Evolutionary conservation across 2,797 vertebrate species (phyloP).

Genomic region (Trichosurus vulpecula): DNA sequence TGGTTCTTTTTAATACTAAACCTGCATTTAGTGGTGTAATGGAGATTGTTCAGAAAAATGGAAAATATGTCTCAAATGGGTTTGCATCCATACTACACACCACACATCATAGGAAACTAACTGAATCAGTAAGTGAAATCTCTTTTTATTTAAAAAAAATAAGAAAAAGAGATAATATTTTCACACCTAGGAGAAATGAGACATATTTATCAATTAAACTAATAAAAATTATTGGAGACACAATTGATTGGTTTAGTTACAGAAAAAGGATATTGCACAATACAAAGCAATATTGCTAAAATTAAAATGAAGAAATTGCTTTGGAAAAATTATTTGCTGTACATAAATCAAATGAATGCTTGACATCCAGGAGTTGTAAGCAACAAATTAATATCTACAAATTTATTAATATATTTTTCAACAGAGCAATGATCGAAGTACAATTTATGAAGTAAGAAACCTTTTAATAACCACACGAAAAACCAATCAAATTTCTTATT

Average conservation of each 20-base stretch:
- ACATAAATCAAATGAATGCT: background rate
- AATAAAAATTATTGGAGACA: background rate
- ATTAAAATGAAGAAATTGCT: background rate
- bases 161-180: background rate
- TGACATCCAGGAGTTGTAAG: background rate
- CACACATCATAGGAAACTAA: background rate
- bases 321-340: background rate
- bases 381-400: no score
- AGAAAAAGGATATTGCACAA: background rate
- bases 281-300: background rate
- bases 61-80: background rate
- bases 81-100: background rate
- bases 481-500: background rate
- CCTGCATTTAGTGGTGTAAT: background rate
- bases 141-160: background rate
- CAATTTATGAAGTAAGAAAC: background rate
- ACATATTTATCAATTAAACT: background rate
- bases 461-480: background rate
- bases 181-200: background rate
- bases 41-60: background rate
- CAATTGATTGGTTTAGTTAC: background rate
- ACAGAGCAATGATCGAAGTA: background rate
- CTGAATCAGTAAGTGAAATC: background rate
- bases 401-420: background rate
- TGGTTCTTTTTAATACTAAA: background rate